These are phyloP conservation scores for Addax nasomaculatus DNA, from an alignment of 2,113 vertebrate species.

Conservation along the genomic window DNA sequence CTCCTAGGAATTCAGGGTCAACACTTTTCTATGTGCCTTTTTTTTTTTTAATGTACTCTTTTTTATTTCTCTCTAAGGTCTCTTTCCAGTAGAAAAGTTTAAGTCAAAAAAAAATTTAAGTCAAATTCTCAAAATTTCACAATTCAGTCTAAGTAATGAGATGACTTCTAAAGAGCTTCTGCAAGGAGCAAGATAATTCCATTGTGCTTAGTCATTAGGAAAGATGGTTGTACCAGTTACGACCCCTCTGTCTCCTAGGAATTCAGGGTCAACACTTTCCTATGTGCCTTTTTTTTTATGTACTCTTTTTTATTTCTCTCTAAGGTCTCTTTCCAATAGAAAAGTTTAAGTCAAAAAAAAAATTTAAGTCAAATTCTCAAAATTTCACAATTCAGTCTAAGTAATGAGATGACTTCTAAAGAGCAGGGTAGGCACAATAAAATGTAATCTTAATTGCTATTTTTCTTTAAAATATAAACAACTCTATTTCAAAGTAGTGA, in stretches of 20 bases:
- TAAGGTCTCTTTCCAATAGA: background rate
- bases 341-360: background rate
- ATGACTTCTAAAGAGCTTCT: background rate
- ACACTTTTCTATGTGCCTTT: background rate
- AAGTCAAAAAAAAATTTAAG: background rate
- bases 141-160: background rate
- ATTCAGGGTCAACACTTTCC: background rate
- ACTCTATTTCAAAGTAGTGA: background rate
- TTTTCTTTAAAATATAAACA: background rate
- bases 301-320: background rate
- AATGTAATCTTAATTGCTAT: background rate
- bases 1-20: background rate
- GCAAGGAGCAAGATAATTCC: too few relatives aligned
- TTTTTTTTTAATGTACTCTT: background rate
- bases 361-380: slow-evolving; percentile 16
- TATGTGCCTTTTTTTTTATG: background rate
- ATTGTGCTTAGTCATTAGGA: too few relatives aligned
- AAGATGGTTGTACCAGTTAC: too few relatives aligned
- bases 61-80: background rate
- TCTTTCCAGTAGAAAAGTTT: background rate
- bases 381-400: background rate
- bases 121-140: background rate
- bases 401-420: background rate
- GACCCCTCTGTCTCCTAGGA: background rate
- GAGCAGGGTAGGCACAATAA: background rate